Evolutionary conservation across 2,888 invertebrate species (phyloP).

Genomic region (Drosophila affinis): DNA sequence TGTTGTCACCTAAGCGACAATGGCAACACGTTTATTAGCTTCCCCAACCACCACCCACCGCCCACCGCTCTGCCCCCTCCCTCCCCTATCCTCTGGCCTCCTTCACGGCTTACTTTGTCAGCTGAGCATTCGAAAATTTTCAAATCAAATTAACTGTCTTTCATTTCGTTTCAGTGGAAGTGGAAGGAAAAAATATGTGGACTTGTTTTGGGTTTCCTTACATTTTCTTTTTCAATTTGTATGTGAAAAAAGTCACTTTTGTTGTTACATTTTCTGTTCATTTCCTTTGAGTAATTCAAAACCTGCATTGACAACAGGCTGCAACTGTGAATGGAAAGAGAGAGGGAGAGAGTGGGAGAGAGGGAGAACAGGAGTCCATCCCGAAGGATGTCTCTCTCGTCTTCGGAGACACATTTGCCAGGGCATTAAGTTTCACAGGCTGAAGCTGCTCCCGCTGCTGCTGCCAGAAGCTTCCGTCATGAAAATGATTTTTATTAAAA

Average conservation of each 20-base stretch:
- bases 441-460: conserved; percentile 17
- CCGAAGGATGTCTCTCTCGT: background rate
- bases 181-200: conserved; percentile 36
- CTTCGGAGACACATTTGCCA: conserved; percentile 45
- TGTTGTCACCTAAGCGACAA: conserved; percentile 62
- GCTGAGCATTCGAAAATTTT: conserved; percentile 56
- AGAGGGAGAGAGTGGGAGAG: background rate
- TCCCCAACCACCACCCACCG: conserved; percentile 7
- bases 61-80: background rate
- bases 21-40: conserved; percentile 64
- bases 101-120: conserved; percentile 34
- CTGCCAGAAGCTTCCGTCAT: conserved; percentile 20
- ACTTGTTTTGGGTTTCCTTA: conserved; percentile 30
- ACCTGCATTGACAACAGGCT: conserved; percentile 49
- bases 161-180: conserved; percentile 63
- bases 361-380: conserved; percentile 1
- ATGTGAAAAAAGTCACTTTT: conserved; percentile 59
- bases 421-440: conserved; percentile 57
- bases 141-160: conserved; percentile 75
- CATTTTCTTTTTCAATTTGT: conserved; percentile 40
- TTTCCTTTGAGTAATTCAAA: conserved; percentile 72
- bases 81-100: too few relatives aligned
- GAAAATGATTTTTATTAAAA: conserved; percentile 52
- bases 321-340: conserved; percentile 7
- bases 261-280: conserved; percentile 65